phyloP scores from a whole-genome alignment of 92 coral and sea anemone genomes.

The Palythoa grandiflora region DNA sequence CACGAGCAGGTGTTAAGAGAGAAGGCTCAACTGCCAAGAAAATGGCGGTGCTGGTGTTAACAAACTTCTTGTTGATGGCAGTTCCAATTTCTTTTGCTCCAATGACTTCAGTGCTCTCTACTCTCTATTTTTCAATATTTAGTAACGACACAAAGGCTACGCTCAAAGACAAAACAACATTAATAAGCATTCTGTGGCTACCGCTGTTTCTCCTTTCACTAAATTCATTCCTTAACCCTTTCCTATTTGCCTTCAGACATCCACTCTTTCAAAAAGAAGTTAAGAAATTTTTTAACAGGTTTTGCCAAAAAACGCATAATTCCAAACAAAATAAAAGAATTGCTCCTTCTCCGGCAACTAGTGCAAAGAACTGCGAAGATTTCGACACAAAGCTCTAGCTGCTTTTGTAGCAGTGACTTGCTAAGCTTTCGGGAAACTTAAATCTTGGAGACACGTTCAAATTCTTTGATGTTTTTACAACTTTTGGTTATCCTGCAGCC shows the following conservation, averaged over 20 bases:
- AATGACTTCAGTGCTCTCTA: background rate
- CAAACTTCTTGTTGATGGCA: too few species aligned
- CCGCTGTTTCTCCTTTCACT: conserved; percentile 28
- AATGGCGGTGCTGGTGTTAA: conserved; percentile 15
- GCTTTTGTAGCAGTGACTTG: background rate
- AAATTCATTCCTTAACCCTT: conserved; percentile 25
- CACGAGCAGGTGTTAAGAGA: conserved; percentile 22
- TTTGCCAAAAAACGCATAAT: background rate
- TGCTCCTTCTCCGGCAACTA: background rate
- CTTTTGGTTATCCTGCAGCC: too few species aligned
- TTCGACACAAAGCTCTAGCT: background rate
- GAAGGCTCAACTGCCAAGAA: conserved; percentile 14
- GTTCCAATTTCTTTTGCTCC: too few species aligned
- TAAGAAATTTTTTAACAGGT: background rate
- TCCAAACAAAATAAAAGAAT: background rate
- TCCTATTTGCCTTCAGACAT: conserved; percentile 28
- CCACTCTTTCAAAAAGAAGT: conserved; percentile 10
- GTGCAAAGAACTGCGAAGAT: background rate
- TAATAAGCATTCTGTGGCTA: conserved; percentile 21
- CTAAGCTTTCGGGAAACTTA: too few species aligned
- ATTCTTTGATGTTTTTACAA: too few species aligned
- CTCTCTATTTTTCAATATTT: background rate
- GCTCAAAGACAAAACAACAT: background rate
- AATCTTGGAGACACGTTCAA: too few species aligned
- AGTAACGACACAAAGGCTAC: background rate